Conservation (phyloP, 35 echinoderm and acorn worm species). For the Strongylocentrotus purpuratus region DNA sequence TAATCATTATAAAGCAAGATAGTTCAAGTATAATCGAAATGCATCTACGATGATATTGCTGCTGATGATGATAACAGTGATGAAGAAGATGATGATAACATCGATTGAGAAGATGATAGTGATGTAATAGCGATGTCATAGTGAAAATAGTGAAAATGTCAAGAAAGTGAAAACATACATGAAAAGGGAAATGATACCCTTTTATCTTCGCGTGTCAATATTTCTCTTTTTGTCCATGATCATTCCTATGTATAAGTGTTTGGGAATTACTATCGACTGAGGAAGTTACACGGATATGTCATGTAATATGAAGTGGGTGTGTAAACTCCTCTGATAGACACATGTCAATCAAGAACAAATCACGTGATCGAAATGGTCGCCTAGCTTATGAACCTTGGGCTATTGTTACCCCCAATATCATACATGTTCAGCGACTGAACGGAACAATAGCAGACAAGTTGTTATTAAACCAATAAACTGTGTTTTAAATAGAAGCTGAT, state of each 20-base stretch:
- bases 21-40: no score
- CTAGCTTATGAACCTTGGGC: background rate
- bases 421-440: background rate
- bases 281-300: background rate
- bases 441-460: background rate
- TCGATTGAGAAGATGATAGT: no score
- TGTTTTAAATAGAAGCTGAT: background rate
- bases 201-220: no score
- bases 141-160: no score
- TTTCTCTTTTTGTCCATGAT: background rate
- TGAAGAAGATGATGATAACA: no score
- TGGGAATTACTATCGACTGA: background rate
- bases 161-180: background rate
- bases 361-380: slow-evolving; percentile 7
- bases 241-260: background rate
- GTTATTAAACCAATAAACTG: slow-evolving; percentile 12
- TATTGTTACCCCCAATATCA: background rate
- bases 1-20: no score
- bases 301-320: background rate
- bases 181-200: background rate
- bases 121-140: no score
- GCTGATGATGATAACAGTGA: no score
- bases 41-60: no score
- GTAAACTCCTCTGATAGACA: background rate
- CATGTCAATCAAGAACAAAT: background rate